phyloP scores from a whole-genome alignment of 1,140 invertebrate genomes.

The Colletes gigas region DNA sequence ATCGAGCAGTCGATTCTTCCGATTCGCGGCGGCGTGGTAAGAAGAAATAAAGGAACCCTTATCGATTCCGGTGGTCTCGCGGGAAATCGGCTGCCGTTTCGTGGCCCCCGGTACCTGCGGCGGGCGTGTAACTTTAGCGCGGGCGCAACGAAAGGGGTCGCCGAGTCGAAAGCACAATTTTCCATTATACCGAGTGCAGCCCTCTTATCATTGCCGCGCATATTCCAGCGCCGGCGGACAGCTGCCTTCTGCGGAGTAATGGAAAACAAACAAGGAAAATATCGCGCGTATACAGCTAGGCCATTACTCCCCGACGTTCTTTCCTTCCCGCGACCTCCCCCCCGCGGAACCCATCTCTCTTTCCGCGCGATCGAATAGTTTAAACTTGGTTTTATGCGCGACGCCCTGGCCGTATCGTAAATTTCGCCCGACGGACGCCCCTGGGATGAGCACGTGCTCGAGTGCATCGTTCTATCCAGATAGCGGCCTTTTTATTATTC shows the following conservation, averaged over 20 bases:
- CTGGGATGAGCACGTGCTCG: not conserved
- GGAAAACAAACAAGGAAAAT: conserved; percentile 74
- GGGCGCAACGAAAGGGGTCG: not conserved
- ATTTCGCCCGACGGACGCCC: conserved; percentile 17
- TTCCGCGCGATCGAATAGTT: conserved; percentile 33
- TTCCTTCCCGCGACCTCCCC: too few relatives aligned
- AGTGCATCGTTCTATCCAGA: conserved; percentile 35
- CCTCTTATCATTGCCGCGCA: conserved; percentile 69
- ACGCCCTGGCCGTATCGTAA: conserved; percentile 37
- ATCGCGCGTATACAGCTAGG: conserved; percentile 49
- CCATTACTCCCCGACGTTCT: conserved; percentile 40
- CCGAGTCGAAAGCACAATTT: conserved; percentile 59
- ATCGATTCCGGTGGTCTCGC: conserved; percentile 57
- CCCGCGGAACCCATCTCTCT: not conserved
- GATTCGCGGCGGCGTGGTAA: conserved; percentile 3
- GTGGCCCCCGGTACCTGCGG: conserved; percentile 18
- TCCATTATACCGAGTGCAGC: conserved; percentile 69
- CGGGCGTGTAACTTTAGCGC: conserved; percentile 2
- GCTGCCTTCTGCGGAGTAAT: conserved; percentile 64
- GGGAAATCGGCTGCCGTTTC: conserved; percentile 61
- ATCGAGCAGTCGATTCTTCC: not conserved
- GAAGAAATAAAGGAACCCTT: conserved; percentile 39
- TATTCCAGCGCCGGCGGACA: conserved; percentile 57
- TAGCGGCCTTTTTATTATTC: conserved; percentile 39
- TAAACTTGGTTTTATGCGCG: conserved; percentile 36